Base-by-base conservation (phyloP, 2,888 invertebrate genomes). In the Lasioglossum lativentre region DNA sequence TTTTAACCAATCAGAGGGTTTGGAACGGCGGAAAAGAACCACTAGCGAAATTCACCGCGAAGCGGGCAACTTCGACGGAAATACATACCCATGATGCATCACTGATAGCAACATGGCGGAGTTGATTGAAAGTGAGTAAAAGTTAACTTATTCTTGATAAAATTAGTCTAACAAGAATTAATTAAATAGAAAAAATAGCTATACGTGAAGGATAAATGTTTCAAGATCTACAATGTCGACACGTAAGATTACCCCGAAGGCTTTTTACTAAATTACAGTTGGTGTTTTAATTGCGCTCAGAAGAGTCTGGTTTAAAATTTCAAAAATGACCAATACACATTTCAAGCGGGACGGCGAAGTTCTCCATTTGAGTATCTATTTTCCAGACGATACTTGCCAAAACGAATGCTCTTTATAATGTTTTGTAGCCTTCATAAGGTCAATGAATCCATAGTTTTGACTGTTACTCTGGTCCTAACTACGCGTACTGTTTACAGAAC, bases 71-170 rank as follows among this genome's bases (percentile, higher is more conserved):
- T 86, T 83, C 86, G 82, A 83, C 82, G 85, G 88, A 93, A 93
- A 92, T 90, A 91, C 92, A 91, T 91, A 92, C 93, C 93, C 94
- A 93, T 90, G 91, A 94, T 93, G 93, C 94, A 94, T 92, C 94
- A 94, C 95, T 88, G 85, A 96, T 96, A 96, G 96, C 97, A 97
- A 97, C 96, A 97, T 97, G 97, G 97, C 97, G 97, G 97, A 97
- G 96, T 96, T 96, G 96, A 96, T 97, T 96, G 97, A 97, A 97
- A 97, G 97, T 97, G 96, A 97, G 97, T 97, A 96, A 95, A 95
- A 94, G 95, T 95, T 95, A 94, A 93, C 93, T 95, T 93, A 95
- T 93, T 94, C 90, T 92, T 91, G 87, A 78, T 82, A 82, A 89
- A 92, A 92, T 91, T 90, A 88, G 86, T 80, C 85, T 66, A 79